phyloP scores from a whole-genome alignment of 2,113 vertebrate species.

The Ctenomys sociabilis region DNA sequence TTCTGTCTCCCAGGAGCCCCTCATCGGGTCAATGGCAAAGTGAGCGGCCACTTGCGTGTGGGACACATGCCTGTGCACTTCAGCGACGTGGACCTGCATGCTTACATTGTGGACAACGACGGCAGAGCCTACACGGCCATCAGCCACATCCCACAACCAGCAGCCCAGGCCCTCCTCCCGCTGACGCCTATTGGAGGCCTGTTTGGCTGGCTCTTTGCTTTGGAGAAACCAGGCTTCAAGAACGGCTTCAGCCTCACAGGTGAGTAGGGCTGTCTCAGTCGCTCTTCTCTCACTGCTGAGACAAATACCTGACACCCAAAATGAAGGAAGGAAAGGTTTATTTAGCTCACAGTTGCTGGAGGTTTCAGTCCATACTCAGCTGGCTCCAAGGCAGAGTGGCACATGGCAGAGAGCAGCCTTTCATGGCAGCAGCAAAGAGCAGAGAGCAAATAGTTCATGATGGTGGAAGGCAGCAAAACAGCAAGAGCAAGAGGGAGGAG shows the following conservation, averaged over 20 bases:
- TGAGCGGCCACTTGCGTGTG: slow-evolving; percentile 91
- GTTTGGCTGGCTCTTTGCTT: slow-evolving; percentile 97
- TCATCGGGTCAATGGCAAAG: slow-evolving; percentile 96
- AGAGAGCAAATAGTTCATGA: too few species aligned
- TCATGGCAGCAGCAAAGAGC: too few species aligned
- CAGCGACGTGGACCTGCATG: slow-evolving; percentile 90
- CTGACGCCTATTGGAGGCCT: slow-evolving; percentile 92
- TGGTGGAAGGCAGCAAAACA: too few species aligned
- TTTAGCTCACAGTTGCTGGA: too few species aligned
- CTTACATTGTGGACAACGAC: slow-evolving; percentile 95
- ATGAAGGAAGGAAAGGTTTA: too few species aligned
- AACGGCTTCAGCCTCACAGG: slow-evolving; percentile 95
- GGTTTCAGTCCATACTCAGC: too few species aligned
- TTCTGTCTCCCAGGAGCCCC: slow-evolving; percentile 88
- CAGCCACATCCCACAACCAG: slow-evolving; percentile 92
- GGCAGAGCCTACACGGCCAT: slow-evolving; percentile 95
- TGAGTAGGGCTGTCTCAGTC: slow-evolving; percentile 78
- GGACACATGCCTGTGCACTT: slow-evolving; percentile 87
- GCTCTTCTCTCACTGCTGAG: too few species aligned
- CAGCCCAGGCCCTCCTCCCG: slow-evolving; percentile 92
- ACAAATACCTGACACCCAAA: too few species aligned
- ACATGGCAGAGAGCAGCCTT: too few species aligned
- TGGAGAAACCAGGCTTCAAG: slow-evolving; percentile 92
- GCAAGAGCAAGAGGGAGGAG: too few species aligned
- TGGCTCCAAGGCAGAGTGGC: too few species aligned